phyloP scores from a whole-genome alignment of 2,888 invertebrate species.

The Agrotis puta region DNA sequence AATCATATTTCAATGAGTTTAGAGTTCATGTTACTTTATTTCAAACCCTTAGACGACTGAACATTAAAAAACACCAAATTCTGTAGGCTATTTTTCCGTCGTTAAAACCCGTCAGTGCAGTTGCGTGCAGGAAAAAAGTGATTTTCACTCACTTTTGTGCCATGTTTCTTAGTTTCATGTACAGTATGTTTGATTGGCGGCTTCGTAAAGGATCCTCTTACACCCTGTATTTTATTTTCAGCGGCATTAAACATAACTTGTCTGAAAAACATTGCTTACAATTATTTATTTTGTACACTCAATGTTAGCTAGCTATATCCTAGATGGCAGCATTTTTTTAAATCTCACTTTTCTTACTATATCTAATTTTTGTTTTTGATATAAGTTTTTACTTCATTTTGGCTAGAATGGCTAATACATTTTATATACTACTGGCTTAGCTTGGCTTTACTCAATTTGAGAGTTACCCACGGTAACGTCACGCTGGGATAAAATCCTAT shows the following conservation, averaged over 20 bases:
- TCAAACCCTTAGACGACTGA: no score
- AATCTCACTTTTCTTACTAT: not conserved
- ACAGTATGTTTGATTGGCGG: no score
- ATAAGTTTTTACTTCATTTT: not conserved
- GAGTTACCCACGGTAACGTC: not conserved
- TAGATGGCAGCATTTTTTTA: constrained; percentile 9
- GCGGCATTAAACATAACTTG: not conserved
- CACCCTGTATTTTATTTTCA: not conserved
- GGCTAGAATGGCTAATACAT: not conserved
- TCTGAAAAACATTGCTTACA: constrained; percentile 1
- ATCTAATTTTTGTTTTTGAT: not conserved
- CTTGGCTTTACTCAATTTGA: not conserved
- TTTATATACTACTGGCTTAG: no score
- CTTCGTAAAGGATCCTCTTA: no score
- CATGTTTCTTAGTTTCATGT: no score
- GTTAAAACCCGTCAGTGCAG: no score
- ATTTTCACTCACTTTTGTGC: no score
- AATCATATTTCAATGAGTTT: no score
- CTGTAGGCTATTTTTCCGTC: no score
- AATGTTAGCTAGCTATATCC: constrained; percentile 1
- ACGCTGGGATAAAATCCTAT: not conserved
- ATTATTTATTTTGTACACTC: not conserved
- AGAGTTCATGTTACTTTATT: no score
- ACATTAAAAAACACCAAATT: no score
- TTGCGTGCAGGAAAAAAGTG: no score